These are phyloP conservation scores for Machimus rusticus DNA, from an alignment of 2,888 invertebrate genomes.

Conservation along the genomic window DNA sequence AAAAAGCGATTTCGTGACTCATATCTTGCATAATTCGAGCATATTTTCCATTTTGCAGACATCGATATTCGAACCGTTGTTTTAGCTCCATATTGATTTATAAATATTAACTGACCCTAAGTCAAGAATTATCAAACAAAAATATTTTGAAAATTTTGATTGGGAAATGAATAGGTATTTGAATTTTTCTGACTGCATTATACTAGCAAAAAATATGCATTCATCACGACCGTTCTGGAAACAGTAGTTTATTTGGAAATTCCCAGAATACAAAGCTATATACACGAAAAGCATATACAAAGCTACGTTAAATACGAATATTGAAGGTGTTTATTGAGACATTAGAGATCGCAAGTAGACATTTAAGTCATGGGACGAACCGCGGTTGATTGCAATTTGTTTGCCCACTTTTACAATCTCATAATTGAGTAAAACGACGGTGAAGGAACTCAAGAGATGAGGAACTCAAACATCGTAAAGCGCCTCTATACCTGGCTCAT, in stretches of 20 bases:
- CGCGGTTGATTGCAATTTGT: constrained; percentile 28
- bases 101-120: background rate
- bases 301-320: background rate
- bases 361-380: background rate
- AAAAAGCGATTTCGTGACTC: background rate
- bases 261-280: background rate
- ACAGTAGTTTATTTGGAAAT: constrained; percentile 21
- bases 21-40: background rate
- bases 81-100: background rate
- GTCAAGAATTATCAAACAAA: background rate
- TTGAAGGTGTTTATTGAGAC: constrained; percentile 6
- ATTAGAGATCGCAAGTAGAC: background rate
- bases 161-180: background rate
- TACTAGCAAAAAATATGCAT: background rate
- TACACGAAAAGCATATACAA: background rate
- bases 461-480: constrained; percentile 61
- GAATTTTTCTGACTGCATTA: no score
- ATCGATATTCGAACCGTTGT: background rate
- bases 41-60: background rate
- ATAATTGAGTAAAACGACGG: constrained; percentile 55
- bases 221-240: background rate
- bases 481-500: constrained; percentile 48
- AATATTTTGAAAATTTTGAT: background rate
- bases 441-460: constrained; percentile 60
- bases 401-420: constrained; percentile 27